These are phyloP conservation scores for Anabacerthia variegaticeps DNA, from an alignment of 2,797 vertebrate genomes.

Conservation along the genomic window DNA sequence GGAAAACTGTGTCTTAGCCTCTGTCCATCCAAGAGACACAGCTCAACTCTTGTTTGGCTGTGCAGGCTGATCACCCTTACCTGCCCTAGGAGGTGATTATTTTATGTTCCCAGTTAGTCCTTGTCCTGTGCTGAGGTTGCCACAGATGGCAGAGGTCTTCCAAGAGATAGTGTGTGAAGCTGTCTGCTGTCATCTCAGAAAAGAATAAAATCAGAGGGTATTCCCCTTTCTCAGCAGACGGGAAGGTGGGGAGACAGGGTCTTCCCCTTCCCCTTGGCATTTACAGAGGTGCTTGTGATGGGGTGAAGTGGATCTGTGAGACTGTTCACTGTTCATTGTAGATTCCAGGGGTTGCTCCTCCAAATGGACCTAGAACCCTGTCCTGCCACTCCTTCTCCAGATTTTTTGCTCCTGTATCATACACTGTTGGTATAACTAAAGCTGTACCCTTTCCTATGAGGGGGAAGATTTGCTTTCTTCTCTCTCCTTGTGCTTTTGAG, in stretches of 20 bases:
- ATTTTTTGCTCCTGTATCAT: background rate
- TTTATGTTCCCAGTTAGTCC: background rate
- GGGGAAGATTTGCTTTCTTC: background rate
- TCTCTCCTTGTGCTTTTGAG: background rate
- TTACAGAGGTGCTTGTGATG: background rate
- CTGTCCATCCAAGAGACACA: background rate
- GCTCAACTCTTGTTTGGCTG: background rate
- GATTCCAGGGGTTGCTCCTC: background rate
- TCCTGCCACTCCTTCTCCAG: rapidly evolving
- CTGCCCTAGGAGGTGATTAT: background rate
- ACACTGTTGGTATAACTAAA: background rate
- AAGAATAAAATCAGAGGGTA: background rate
- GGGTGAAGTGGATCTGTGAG: background rate
- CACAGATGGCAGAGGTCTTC: background rate
- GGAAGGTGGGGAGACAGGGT: background rate
- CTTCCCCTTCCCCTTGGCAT: background rate
- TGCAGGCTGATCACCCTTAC: background rate
- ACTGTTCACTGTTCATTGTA: background rate
- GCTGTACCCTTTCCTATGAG: background rate
- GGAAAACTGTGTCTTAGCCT: background rate
- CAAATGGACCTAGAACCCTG: background rate
- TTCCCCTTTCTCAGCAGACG: background rate
- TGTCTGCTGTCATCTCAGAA: background rate
- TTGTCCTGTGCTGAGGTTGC: background rate
- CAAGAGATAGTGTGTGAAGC: background rate